phyloP scores from a whole-genome alignment of 2,113 vertebrate species.

The Leuciscus idus region DNA sequence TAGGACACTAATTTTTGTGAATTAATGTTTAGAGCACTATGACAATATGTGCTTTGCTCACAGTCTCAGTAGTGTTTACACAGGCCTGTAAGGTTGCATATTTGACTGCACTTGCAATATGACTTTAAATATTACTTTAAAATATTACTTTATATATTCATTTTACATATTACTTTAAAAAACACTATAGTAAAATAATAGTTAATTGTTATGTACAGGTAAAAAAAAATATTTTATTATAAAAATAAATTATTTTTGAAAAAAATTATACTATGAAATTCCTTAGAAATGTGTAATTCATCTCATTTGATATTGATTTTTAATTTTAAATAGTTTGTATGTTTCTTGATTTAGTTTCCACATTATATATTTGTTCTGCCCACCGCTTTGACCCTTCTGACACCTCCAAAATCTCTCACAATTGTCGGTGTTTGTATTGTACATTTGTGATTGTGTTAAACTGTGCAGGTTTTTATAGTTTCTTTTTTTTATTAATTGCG shows the following conservation, averaged over 20 bases:
- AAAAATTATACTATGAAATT: background rate
- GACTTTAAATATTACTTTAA: background rate
- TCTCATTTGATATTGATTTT: background rate
- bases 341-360: background rate
- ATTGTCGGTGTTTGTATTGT: background rate
- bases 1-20: background rate
- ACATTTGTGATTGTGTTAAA: background rate
- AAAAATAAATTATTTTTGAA: background rate
- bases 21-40: background rate
- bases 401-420: background rate
- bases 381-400: background rate
- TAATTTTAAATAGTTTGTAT: background rate
- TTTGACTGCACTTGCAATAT: background rate
- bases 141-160: too few relatives aligned
- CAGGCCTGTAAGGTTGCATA: background rate
- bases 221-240: background rate
- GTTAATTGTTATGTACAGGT: background rate
- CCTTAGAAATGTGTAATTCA: background rate
- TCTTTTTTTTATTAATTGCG: background rate
- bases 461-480: background rate
- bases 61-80: background rate
- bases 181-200: background rate
- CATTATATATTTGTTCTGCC: background rate
- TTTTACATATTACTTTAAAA: too few relatives aligned
- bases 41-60: background rate